Conservation (phyloP, 1,140 invertebrate genomes). For the Teleopsis dalmanni region DNA sequence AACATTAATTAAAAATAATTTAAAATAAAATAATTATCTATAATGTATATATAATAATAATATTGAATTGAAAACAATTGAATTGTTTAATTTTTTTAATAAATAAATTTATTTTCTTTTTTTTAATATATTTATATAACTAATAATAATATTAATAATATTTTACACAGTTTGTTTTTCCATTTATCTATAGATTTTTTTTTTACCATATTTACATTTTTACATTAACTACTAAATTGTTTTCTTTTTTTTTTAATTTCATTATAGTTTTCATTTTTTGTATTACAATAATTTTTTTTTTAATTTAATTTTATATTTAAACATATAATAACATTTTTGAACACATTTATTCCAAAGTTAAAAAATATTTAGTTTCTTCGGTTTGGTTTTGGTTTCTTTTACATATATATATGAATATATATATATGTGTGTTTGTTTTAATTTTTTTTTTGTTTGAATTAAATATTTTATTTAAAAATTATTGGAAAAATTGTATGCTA, state of each 20-base stretch:
- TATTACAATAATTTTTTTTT: slow-evolving; percentile 14
- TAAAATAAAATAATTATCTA: too few species aligned
- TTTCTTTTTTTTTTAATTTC: slow-evolving; percentile 16
- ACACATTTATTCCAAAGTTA: slow-evolving; percentile 43
- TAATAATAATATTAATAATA: neutral
- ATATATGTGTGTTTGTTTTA: neutral
- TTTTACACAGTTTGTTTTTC: slow-evolving; percentile 16
- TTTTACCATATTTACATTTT: slow-evolving; percentile 13
- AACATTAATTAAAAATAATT: too few species aligned
- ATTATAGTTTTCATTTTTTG: slow-evolving; percentile 13
- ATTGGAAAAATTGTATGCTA: too few species aligned
- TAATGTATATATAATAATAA: too few species aligned
- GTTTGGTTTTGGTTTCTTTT: neutral
- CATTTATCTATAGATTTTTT: slow-evolving; percentile 21
- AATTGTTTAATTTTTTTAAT: slow-evolving; percentile 9
- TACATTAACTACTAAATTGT: slow-evolving; percentile 15
- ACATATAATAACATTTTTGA: slow-evolving; percentile 21
- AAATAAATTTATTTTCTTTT: slow-evolving; percentile 4
- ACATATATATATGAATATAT: neutral
- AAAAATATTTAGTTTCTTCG: neutral
- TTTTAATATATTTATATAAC: neutral
- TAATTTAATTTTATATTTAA: slow-evolving; percentile 19
- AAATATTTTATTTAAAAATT: slow-evolving; percentile 10
- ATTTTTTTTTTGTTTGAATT: slow-evolving; percentile 14
- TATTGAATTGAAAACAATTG: too few species aligned